phyloP scores from a whole-genome alignment of 2,888 invertebrate species.

The Margaritifera margaritifera region DNA sequence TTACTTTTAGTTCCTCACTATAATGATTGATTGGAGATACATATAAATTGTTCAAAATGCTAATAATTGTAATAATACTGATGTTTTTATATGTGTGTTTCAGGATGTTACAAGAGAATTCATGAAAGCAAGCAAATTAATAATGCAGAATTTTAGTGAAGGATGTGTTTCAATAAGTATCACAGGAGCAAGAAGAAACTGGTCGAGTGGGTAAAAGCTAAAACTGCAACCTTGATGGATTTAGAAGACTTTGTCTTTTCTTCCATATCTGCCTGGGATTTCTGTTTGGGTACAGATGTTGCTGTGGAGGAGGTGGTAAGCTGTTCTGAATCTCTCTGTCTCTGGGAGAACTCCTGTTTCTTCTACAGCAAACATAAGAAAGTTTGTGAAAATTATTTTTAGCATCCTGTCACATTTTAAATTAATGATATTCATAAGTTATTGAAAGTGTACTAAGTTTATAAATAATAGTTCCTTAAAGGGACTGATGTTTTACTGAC shows the following conservation, averaged over 20 bases:
- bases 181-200: background rate
- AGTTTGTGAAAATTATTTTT: background rate
- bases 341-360: slow-evolving; percentile 61
- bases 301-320: slow-evolving; percentile 13
- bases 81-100: too few relatives aligned
- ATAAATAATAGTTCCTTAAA: too few relatives aligned
- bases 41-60: too few relatives aligned
- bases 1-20: too few relatives aligned
- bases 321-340: slow-evolving; percentile 54
- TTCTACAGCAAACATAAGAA: slow-evolving; percentile 40
- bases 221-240: slow-evolving; percentile 34
- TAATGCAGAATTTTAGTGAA: background rate
- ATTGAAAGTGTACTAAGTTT: too few relatives aligned
- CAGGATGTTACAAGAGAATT: background rate
- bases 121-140: too few relatives aligned
- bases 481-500: too few relatives aligned
- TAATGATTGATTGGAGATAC: too few relatives aligned
- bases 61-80: too few relatives aligned
- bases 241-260: slow-evolving; percentile 42
- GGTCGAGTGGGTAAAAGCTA: background rate
- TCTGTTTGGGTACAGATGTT: slow-evolving; percentile 39
- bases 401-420: too few relatives aligned
- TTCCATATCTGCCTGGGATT: slow-evolving; percentile 22
- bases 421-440: too few relatives aligned
- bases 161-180: background rate